phyloP scores from a whole-genome alignment of 2,797 vertebrate genomes.

The Cuculus canorus region DNA sequence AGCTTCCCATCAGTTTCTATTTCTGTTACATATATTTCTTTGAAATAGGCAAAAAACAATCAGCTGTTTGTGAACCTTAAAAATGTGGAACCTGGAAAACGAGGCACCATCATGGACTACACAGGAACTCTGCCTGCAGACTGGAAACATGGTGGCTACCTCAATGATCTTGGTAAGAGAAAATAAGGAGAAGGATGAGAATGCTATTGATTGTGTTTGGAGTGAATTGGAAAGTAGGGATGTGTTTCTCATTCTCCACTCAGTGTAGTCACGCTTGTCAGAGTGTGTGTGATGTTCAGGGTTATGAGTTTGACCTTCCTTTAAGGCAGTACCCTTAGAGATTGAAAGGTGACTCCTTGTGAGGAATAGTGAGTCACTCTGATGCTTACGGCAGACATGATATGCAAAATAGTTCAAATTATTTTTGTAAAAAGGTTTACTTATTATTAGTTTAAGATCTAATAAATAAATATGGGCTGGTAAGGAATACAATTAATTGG shows the following conservation, averaged over 20 bases:
- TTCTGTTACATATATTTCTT: neutral
- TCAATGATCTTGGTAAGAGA: slow-evolving; percentile 89
- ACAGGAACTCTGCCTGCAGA: slow-evolving; percentile 89
- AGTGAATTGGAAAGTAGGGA: neutral
- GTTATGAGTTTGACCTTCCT: neutral
- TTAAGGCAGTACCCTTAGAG: neutral
- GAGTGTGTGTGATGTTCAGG: neutral
- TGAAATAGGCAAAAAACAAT: slow-evolving; percentile 84
- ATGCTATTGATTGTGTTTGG: neutral
- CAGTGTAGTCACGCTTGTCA: neutral
- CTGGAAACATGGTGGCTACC: slow-evolving; percentile 92
- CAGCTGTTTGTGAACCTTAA: slow-evolving; percentile 89
- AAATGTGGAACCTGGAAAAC: slow-evolving; percentile 84
- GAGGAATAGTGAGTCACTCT: neutral
- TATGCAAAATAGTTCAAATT: neutral
- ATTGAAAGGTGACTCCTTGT: neutral
- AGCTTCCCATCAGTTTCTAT: neutral
- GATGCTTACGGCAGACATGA: neutral
- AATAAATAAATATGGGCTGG: neutral
- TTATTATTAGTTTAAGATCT: neutral
- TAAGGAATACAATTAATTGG: neutral
- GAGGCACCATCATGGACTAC: slow-evolving; percentile 76
- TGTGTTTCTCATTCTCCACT: neutral
- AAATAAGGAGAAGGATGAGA: neutral
- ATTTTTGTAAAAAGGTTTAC: neutral